Evolutionary conservation across 2,888 invertebrate species (phyloP).

Genomic region (Caenorhabditis sulstoni): DNA sequence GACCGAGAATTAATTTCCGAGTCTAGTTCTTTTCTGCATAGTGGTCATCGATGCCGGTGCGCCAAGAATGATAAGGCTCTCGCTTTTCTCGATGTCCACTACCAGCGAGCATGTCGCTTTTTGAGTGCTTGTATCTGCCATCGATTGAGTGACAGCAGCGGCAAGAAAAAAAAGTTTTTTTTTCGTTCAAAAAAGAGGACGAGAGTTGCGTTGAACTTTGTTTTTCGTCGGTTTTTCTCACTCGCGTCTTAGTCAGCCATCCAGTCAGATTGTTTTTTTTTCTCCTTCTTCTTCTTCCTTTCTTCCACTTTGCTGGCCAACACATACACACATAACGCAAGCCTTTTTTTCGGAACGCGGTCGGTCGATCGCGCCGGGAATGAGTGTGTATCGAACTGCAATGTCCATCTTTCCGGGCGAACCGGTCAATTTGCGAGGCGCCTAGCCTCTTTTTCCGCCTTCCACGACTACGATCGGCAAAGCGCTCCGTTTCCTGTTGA

Average conservation of each 20-base stretch:
- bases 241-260: constrained; percentile 17
- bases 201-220: constrained; percentile 24
- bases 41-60: constrained; percentile 25
- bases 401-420: constrained; percentile 19
- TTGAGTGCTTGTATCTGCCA: constrained; percentile 5
- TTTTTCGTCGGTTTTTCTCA: constrained; percentile 2
- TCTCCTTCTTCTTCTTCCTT: background rate
- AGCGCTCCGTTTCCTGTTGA: constrained; percentile 52
- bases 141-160: constrained; percentile 4
- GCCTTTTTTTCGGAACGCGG: constrained; percentile 9
- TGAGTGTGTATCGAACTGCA: constrained; percentile 46
- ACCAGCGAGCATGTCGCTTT: constrained; percentile 5
- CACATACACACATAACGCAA: constrained; percentile 20
- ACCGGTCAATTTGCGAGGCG: constrained; percentile 27
- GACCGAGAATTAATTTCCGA: constrained; percentile 43
- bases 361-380: constrained; percentile 25
- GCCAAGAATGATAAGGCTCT: constrained; percentile 27
- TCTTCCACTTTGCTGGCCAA: constrained; percentile 12
- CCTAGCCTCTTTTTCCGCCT: constrained; percentile 11
- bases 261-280: constrained; percentile 7
- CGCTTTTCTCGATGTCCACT: constrained; percentile 24
- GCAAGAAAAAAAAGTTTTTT: background rate
- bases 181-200: background rate
- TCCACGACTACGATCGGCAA: constrained; percentile 10
- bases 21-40: constrained; percentile 6